These are phyloP conservation scores for Cabera pusaria DNA, from an alignment of 2,888 invertebrate species.

Conservation along the genomic window DNA sequence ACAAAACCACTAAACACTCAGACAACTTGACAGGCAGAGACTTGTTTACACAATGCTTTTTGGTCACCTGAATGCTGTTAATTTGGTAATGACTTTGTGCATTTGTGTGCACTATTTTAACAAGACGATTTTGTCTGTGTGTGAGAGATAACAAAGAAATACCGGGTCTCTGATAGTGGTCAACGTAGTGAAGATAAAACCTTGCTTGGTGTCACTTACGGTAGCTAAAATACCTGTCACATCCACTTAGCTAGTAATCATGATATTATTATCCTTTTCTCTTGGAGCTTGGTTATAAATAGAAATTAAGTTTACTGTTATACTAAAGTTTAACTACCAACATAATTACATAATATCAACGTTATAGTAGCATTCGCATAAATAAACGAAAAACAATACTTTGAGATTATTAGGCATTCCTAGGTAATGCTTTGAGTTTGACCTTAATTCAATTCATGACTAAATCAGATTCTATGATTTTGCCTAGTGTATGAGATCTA, in stretches of 20 bases:
- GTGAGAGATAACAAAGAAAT: constrained; percentile 72
- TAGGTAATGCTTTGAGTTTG: too few relatives aligned
- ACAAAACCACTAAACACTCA: constrained; percentile 49
- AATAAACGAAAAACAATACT: too few relatives aligned
- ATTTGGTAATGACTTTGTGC: constrained; percentile 77
- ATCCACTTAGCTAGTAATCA: constrained; percentile 42
- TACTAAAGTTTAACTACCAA: too few relatives aligned
- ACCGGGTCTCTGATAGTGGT: constrained; percentile 72
- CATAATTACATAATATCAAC: too few relatives aligned
- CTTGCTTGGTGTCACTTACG: constrained; percentile 62
- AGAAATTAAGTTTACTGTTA: too few relatives aligned
- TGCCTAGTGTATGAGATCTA: too few relatives aligned
- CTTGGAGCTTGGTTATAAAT: neutral
- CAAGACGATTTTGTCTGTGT: constrained; percentile 59
- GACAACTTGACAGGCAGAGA: constrained; percentile 64
- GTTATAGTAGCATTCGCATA: too few relatives aligned
- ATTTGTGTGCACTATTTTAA: constrained; percentile 66
- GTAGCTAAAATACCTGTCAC: constrained; percentile 73
- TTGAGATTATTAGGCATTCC: too few relatives aligned
- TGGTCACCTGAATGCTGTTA: constrained; percentile 77
- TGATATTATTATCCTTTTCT: neutral
- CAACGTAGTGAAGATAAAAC: constrained; percentile 66
- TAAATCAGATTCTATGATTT: too few relatives aligned
- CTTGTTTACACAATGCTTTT: constrained; percentile 80
- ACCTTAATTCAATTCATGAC: too few relatives aligned